Evolutionary conservation across 2,888 invertebrate species (phyloP).

Genomic region (Limenitis camilla): DNA sequence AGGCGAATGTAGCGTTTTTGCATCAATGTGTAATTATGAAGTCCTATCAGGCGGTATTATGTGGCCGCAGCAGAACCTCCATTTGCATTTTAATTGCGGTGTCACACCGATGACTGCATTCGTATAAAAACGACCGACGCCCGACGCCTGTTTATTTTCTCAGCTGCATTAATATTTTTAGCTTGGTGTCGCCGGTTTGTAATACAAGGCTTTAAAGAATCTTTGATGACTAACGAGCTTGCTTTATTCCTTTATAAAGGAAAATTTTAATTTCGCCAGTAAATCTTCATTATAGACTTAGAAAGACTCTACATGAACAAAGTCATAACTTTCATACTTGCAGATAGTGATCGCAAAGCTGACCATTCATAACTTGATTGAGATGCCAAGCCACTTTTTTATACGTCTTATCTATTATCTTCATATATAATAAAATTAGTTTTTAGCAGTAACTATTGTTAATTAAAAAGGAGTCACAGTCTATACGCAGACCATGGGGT

Average conservation of each 20-base stretch:
- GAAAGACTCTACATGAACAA: too few species aligned
- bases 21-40: constrained; percentile 6
- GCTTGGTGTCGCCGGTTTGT: background rate
- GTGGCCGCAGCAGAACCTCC: constrained; percentile 4
- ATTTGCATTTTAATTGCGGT: constrained; percentile 21
- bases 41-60: constrained; percentile 1
- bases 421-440: too few species aligned
- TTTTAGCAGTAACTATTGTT: too few species aligned
- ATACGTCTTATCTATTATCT: too few species aligned
- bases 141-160: constrained; percentile 7
- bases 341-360: too few species aligned
- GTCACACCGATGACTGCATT: constrained; percentile 14
- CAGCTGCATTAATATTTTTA: constrained; percentile 9
- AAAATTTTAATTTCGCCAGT: too few species aligned
- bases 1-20: background rate
- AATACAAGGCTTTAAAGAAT: background rate
- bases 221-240: background rate
- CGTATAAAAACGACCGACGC: constrained; percentile 4
- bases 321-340: too few species aligned
- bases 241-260: background rate
- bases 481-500: too few species aligned
- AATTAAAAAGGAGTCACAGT: too few species aligned
- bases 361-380: too few species aligned
- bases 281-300: too few species aligned
- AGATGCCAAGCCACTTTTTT: too few species aligned